Evolutionary conservation across 1,140 invertebrate species (phyloP), one percentile per base, ranked within the genome.

Genomic region (Idris sp.): DNA sequence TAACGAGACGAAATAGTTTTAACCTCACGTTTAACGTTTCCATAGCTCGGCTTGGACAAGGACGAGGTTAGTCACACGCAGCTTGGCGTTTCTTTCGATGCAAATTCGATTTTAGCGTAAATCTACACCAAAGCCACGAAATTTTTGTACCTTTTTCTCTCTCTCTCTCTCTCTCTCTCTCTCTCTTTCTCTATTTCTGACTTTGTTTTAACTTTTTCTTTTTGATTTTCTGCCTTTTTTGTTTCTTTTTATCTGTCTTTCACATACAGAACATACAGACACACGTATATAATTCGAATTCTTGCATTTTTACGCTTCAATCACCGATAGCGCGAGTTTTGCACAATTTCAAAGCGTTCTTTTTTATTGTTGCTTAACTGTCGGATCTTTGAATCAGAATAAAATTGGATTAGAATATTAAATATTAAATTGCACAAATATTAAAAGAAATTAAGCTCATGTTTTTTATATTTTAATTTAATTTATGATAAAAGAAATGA

Each of bases 1-100:
- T 59, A 67, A 59, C 68, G 43, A 81, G 74, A 73, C 65, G 51
- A 83, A 81, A 80, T 40, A 81, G 77, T 83, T 85, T 84, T 86
- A 86, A 86, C 79, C 77, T 82, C 73, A 83, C 59, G 82, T 84
- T 87, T 86, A 82, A 86, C 83, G 77, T 86, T 91, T 91, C 89
- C 90, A 90, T 92, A 94, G 93, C 92, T 93, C 91, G 92, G 92
- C 92, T 92, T 93, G 92, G 92, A 93, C 91, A 92, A 92, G 90
- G 92, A 94, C 90, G 93, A 94, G 93, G 93, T 89, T 93, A 94
- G 92, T 83, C 74, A 84, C 78, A 82, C 74, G 72, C 68, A 78
- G 74, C 75, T 77, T 79, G 76, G 73, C 74, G 76, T 78, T 81
- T 77, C 68, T 76, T 68, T 77, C 78, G 67, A 78, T 76, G 76